A percentile compares a stretch with the other conserved stretches of the same genome.
Conservation (phyloP, 2,113 vertebrate species). For the Holacanthus passer region DNA sequence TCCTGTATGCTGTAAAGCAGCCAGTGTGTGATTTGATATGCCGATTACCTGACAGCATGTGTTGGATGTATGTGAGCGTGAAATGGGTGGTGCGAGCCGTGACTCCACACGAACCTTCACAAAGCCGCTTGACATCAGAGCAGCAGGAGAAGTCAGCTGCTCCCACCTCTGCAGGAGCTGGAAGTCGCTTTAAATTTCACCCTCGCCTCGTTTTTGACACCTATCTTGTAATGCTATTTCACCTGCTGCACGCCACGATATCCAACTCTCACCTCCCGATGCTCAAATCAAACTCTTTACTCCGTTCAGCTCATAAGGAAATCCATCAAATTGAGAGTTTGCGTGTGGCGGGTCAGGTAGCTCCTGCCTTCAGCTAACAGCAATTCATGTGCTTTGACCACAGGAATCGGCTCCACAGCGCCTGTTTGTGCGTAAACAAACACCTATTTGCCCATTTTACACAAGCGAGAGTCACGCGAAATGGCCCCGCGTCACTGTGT, state of each 20-base stretch:
- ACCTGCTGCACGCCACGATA: constrained; percentile 27
- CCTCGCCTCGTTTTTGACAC: constrained; percentile 29
- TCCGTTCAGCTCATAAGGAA: not conserved
- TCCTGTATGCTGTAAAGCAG: not conserved
- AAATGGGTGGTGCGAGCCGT: not conserved
- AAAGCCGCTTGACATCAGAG: constrained; percentile 40
- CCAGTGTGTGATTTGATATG: not conserved
- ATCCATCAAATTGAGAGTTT: constrained; percentile 22
- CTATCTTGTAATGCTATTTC: constrained; percentile 21
- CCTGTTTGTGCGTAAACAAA: constrained; percentile 10
- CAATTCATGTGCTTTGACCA: constrained; percentile 5
- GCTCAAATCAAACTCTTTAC: constrained; percentile 7
- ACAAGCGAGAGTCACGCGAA: constrained; percentile 41
- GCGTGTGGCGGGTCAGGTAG: not conserved
- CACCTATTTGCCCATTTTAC: constrained; percentile 34
- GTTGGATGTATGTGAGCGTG: not conserved
- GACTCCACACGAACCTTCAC: constrained; percentile 4
- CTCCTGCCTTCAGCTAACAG: not conserved
- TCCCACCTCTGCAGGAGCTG: constrained; percentile 26
- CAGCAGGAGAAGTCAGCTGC: constrained; percentile 31
- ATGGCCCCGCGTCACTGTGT: constrained; percentile 23
- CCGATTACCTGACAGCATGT: constrained; percentile 24
- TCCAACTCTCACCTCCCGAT: constrained; percentile 37
- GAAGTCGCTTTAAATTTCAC: constrained; percentile 33
- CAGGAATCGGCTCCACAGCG: not conserved